Conservation (phyloP, 2,888 invertebrate genomes). For the Latrodectus hesperus region DNA sequence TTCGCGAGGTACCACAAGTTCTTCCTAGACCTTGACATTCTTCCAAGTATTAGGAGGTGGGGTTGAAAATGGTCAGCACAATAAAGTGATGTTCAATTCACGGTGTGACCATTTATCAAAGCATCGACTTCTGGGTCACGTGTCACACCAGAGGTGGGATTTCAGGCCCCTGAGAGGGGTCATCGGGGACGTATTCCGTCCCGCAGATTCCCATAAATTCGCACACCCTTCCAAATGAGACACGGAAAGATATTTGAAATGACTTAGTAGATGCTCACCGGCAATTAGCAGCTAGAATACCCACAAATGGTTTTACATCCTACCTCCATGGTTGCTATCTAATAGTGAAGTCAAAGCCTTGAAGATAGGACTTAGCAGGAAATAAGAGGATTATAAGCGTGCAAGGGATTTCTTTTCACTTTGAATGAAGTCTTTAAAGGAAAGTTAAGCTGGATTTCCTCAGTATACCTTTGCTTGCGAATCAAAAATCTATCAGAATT, state of each 20-base stretch:
- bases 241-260: constrained; percentile 14
- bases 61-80: constrained; percentile 18
- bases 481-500: too few species aligned
- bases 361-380: background rate
- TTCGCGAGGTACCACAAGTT: background rate
- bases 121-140: constrained; percentile 49
- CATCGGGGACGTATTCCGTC: constrained; percentile 53
- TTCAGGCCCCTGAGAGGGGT: constrained; percentile 48
- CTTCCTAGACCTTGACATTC: background rate
- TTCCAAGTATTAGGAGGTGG: background rate
- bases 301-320: constrained; percentile 26
- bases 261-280: constrained; percentile 24
- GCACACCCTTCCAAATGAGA: constrained; percentile 38
- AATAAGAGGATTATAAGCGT: too few species aligned
- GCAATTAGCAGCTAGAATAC: constrained; percentile 32
- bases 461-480: too few species aligned
- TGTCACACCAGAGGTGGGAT: constrained; percentile 53
- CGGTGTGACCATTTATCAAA: constrained; percentile 58
- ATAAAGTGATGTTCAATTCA: constrained; percentile 46
- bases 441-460: too few species aligned
- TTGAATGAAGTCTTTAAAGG: too few species aligned
- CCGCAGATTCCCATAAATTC: constrained; percentile 1
- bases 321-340: background rate
- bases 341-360: background rate
- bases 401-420: too few species aligned